Conservation (phyloP, 2,797 vertebrate genomes). For the Tenualosa thibaudeaui region DNA sequence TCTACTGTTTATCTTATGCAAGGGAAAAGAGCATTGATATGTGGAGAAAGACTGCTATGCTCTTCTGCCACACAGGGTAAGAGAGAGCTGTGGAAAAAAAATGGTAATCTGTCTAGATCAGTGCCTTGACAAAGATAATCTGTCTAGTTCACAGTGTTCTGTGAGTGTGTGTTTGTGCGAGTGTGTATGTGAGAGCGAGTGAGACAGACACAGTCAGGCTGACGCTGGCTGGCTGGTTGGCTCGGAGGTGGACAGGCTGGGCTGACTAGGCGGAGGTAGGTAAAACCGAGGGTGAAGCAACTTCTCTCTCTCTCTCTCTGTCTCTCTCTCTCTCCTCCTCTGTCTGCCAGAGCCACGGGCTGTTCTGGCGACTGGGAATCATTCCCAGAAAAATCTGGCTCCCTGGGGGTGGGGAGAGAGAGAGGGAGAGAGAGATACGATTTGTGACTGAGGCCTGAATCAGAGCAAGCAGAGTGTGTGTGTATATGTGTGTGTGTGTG, state of each 20-base stretch:
- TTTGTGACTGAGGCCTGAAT: constrained; percentile 20
- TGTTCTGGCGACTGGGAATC: constrained; percentile 63
- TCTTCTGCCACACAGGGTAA: constrained; percentile 16
- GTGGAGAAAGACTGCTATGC: constrained; percentile 54
- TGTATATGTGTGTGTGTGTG: neutral
- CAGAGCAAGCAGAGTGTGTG: neutral
- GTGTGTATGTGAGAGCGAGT: neutral
- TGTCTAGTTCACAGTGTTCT: constrained; percentile 69
- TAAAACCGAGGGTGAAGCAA: constrained; percentile 14
- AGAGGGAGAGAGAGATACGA: constrained; percentile 11
- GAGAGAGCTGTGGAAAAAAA: constrained; percentile 9
- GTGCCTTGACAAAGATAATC: constrained; percentile 75
- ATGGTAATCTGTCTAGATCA: constrained; percentile 73
- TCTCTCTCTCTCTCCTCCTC: neutral
- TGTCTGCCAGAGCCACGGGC: constrained; percentile 60
- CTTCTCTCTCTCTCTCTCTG: neutral
- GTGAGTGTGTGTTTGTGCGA: constrained; percentile 39
- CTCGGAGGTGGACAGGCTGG: constrained; percentile 18
- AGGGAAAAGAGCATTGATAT: constrained; percentile 69
- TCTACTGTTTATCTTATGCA: constrained; percentile 61
- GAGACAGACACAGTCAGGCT: neutral
- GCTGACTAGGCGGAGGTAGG: constrained; percentile 32
- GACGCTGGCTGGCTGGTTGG: neutral
- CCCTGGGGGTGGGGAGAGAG: constrained; percentile 33
- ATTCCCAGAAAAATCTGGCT: constrained; percentile 60